Evolutionary conservation across 1,140 invertebrate species (phyloP).

Genomic region (Drosophila nasuta): DNA sequence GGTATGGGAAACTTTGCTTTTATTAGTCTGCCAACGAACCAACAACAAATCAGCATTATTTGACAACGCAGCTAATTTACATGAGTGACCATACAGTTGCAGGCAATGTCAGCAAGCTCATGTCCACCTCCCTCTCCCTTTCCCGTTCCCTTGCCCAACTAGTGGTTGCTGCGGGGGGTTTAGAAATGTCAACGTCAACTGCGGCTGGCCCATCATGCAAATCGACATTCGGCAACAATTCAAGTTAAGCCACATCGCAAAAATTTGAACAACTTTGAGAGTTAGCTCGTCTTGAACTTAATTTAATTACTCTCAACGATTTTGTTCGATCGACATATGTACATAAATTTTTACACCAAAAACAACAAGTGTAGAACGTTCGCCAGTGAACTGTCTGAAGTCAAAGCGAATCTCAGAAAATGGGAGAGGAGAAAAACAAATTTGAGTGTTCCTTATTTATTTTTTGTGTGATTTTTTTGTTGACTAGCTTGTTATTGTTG

Average conservation of each 20-base stretch:
- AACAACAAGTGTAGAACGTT: neutral
- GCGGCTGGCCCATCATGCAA: slow-evolving; percentile 60
- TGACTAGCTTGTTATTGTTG: slow-evolving; percentile 30
- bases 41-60: slow-evolving; percentile 83
- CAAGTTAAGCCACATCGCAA: slow-evolving; percentile 46
- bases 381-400: slow-evolving; percentile 10
- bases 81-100: slow-evolving; percentile 58
- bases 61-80: slow-evolving; percentile 81
- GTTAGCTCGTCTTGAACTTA: slow-evolving; percentile 60
- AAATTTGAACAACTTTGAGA: slow-evolving; percentile 69
- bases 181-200: slow-evolving; percentile 60
- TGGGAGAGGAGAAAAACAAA: slow-evolving; percentile 24
- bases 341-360: slow-evolving; percentile 4
- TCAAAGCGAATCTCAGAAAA: slow-evolving; percentile 24
- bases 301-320: slow-evolving; percentile 68
- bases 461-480: slow-evolving; percentile 3
- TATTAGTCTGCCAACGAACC: slow-evolving; percentile 72
- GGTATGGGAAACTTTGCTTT: slow-evolving; percentile 48
- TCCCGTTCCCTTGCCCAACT: neutral
- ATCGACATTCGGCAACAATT: slow-evolving; percentile 58
- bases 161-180: slow-evolving; percentile 15
- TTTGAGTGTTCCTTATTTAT: slow-evolving; percentile 15
- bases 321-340: slow-evolving; percentile 49
- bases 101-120: slow-evolving; percentile 26
- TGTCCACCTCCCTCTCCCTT: slow-evolving; percentile 12